Evolutionary conservation across 2,888 invertebrate genomes (phyloP), one percentile per base, ranked within the genome.

Genomic region (Eumerus sabulonum): DNA sequence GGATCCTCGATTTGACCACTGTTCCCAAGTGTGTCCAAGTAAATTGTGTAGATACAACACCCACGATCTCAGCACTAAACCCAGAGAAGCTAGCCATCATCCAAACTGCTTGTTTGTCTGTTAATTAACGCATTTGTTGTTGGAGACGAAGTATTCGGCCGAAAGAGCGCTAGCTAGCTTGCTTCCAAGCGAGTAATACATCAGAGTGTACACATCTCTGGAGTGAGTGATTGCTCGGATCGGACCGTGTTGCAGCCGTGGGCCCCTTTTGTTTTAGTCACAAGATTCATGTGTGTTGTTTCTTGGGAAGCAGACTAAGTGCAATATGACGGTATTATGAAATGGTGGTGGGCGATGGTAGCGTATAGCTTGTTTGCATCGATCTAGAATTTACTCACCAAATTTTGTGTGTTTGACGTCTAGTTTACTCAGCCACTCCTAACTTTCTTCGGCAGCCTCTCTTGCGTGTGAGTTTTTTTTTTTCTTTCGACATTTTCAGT

Each of bases 281-380:
- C 40, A 16, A n/a, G 50, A 27, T 7, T 27, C 36, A 60, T 13
- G 42, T 27, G 2, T 27, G 2, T 27, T 27, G 38, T 45, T 76
- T 63, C 67, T 47, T 18, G 36, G 35, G 16, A 54, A 40, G 16
- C 16, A 64, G 12, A 51, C 13, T 17, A 53, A 38, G 48, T 11
- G 36, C 36, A 18, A 36, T 27, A 56, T 57, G 47, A 56, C 1
- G 13, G 42, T 38, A n/a, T 11, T 44, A 50, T 42, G 38, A 51
- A 56, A 50, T 40, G 13, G 11, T 27, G 44, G 79, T 74, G 79
- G 64, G 68, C 64, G 70, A 60, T 45, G 40, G 19, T 53, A 47
- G 38, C 36, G 12, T 63, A 63, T 79, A 48, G 68, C 73, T 79
- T 64, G 63, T 64, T 79, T 79, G 53, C 73, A 79, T 74, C 74